Evolutionary conservation across 2,113 vertebrate species (phyloP), one percentile per base, ranked within the genome.

Genomic region (Nothocercus nigrocapillus): DNA sequence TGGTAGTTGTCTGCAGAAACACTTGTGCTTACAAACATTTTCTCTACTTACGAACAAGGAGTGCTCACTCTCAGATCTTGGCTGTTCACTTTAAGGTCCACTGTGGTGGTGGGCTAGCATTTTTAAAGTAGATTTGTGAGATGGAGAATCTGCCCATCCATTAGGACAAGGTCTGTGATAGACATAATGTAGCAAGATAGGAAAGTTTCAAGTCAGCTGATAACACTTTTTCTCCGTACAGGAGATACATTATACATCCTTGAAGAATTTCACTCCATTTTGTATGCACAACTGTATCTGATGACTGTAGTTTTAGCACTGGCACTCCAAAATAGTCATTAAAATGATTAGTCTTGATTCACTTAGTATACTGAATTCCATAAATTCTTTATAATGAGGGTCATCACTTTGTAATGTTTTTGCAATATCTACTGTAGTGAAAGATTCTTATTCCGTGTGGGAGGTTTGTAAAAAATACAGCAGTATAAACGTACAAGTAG

Each of bases 311-410:
- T 67, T 88, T 80, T 77, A 25, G 85, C 63, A 59, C 45, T 77
- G 38, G 16, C 40, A 63, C 91, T 88, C 64, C 85, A 75, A 36
- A 24, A 20, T 17, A 36, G 75, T 80, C 67, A 91, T 82, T 92
- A 54, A 69, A 88, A 82, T 88, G 27, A 54, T 85, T 74, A 88
- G 4, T 91, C 34, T 54, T 63, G 67, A 83, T 95, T 90, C 85
- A 36, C 72, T 95, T 88, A 83, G 42, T 32, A 7, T 54, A 27
- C 56, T 64, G 61, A 83, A 70, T 59, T n/a, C 34, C 51, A 36
- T 81, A 32, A 94, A 75, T 49, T 58, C 87, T 77, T 89, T 72
- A 18, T 77, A 80, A 63, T 12, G 91, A 63, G 34, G 5, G 5
- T 53, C 56, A 49, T 82, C 44, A 5, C 38, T 44, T 73, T 64